Percentiles rank a stretch among this genome's conserved stretches.
phyloP scores from a whole-genome alignment of 2,888 invertebrate species.

The Clanis bilineata region DNA sequence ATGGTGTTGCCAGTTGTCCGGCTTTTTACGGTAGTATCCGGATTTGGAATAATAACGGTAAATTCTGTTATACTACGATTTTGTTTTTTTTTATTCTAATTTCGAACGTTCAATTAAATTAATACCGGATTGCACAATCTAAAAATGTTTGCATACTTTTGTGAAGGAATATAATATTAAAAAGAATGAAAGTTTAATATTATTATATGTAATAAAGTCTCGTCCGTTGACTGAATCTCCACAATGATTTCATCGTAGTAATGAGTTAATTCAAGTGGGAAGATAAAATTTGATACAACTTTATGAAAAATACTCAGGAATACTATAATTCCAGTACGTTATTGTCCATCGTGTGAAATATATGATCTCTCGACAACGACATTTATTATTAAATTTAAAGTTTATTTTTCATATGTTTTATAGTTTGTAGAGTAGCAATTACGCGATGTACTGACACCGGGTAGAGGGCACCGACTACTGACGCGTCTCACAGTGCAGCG shows the following conservation, averaged over 20 bases:
- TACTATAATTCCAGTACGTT: background rate
- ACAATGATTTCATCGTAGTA: background rate
- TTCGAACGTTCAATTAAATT: no score
- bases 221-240: background rate
- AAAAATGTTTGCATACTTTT: no score
- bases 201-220: no score
- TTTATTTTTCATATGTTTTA: constrained; percentile 7
- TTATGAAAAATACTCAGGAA: background rate
- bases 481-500: constrained; percentile 1
- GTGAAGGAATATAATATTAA: no score
- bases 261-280: background rate
- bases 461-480: background rate
- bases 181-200: no score
- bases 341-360: background rate
- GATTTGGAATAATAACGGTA: no score
- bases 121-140: no score
- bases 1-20: no score
- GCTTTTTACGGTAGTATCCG: no score
- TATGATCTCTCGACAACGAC: background rate
- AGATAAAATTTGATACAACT: background rate
- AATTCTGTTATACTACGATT: no score
- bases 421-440: constrained; percentile 6
- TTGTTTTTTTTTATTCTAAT: no score
- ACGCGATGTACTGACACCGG: background rate
- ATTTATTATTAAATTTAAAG: constrained; percentile 7